Conservation (phyloP, 1,140 invertebrate genomes). For the Agrypnia vestita region DNA sequence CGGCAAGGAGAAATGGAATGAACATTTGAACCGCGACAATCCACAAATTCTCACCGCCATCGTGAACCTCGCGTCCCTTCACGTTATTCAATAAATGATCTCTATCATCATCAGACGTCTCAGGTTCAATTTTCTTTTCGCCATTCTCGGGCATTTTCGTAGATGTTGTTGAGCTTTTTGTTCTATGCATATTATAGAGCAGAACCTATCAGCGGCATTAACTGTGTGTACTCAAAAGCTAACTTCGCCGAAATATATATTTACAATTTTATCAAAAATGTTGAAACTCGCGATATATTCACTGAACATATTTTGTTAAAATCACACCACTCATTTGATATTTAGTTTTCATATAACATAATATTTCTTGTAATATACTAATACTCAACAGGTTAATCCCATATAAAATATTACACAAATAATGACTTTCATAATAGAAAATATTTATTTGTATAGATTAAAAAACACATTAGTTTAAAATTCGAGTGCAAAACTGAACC, state of each 20-base stretch:
- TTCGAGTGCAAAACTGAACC: too few relatives aligned
- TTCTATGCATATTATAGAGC: slow-evolving; percentile 50
- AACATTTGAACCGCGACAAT: slow-evolving; percentile 88
- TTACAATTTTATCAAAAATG: not conserved
- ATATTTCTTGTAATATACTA: too few relatives aligned
- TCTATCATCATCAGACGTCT: slow-evolving; percentile 38
- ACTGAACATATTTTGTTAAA: slow-evolving; percentile 26
- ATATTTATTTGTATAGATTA: too few relatives aligned
- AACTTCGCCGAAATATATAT: not conserved
- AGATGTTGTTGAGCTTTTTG: slow-evolving; percentile 22
- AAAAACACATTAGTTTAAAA: too few relatives aligned
- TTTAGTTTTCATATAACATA: too few relatives aligned
- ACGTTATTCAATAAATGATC: slow-evolving; percentile 37
- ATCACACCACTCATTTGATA: slow-evolving; percentile 20
- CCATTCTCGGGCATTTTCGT: slow-evolving; percentile 37
- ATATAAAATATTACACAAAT: too few relatives aligned
- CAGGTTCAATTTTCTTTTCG: slow-evolving; percentile 26
- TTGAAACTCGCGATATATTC: not conserved
- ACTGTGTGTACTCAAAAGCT: not conserved
- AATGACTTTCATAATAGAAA: too few relatives aligned
- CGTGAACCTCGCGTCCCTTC: slow-evolving; percentile 30
- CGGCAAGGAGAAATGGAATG: slow-evolving; percentile 91
- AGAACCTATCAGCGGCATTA: not conserved
- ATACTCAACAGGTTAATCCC: too few relatives aligned
- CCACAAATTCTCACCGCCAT: slow-evolving; percentile 70